Evolutionary conservation across 2,888 invertebrate genomes (phyloP), one percentile per base, ranked within the genome.

Genomic region (Phyllotreta cruciferae): DNA sequence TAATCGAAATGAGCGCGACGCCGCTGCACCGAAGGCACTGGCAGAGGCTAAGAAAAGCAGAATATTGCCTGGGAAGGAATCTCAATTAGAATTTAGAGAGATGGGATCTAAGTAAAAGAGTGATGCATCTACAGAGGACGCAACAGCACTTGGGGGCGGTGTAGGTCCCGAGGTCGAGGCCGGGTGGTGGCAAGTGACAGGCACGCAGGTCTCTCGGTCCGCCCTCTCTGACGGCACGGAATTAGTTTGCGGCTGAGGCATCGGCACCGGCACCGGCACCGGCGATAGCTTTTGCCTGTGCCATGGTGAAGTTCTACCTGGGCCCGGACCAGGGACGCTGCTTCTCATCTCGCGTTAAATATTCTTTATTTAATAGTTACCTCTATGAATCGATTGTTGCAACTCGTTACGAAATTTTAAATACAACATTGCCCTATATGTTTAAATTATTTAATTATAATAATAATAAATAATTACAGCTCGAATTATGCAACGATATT

Each of bases 141-240:
- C 67, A 71, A 71, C 72, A 69, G 72, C 73, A 73, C 71, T 70
- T 77, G 74, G 77, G 78, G 78, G 79, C 60, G 60, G 60, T 60
- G 44, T 77, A 77, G 78, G 77, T 78, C 77, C 77, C 71, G 77
- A 77, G 79, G 79, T 79, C 78, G 79, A 79, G 79, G 79, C 74
- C 79, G 77, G 78, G 79, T 79, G 78, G 80, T 80, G 80, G 80
- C 80, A 80, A 80, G 80, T 80, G 80, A 80, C 80, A 81, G 80
- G 79, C 80, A 80, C 78, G 79, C 80, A 78, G 78, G 79, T 77
- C 80, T 78, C 77, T 75, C 73, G 78, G 77, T 77, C 80, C 77
- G 77, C 78, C 78, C 76, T 79, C 76, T 78, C 75, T 76, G 78
- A 78, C 78, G 78, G 78, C 75, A 74, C 76, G 77, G 79, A 80